Evolutionary conservation across 2,888 invertebrate species (phyloP).

Genomic region (Chorisops tibialis): DNA sequence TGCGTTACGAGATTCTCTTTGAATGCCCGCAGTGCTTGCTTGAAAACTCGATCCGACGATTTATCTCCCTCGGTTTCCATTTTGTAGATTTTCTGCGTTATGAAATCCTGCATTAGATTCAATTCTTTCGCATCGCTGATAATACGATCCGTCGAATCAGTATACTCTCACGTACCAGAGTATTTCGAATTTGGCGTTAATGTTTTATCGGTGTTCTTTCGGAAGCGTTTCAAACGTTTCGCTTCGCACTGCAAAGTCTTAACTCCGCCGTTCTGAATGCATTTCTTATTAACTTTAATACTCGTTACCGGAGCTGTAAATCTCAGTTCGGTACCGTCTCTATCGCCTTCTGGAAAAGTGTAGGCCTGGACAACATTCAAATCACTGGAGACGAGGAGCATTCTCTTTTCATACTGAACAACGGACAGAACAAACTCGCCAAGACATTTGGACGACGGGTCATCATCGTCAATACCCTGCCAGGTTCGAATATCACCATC

Average conservation of each 20-base stretch:
- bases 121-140: no score
- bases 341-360: constrained; percentile 74
- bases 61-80: no score
- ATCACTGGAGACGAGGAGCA: constrained; percentile 82
- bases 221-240: no score
- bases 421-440: constrained; percentile 79
- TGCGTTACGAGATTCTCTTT: constrained; percentile 89
- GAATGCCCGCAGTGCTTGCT: constrained; percentile 84
- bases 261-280: constrained; percentile 79
- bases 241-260: no score
- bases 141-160: no score
- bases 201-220: constrained; percentile 60
- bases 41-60: constrained; percentile 90
- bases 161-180: no score
- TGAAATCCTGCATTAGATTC: constrained; percentile 88
- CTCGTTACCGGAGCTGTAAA: constrained; percentile 87
- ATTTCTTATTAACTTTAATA: constrained; percentile 66
- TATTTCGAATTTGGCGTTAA: no score
- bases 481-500: constrained; percentile 92
- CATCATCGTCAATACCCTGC: constrained; percentile 82
- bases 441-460: constrained; percentile 78
- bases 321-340: constrained; percentile 80
- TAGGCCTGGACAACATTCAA: constrained; percentile 81
- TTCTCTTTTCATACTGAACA: constrained; percentile 62
- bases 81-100: no score